These are phyloP conservation scores for Pristionchus arcanus DNA, from an alignment of 2,888 invertebrate species.

Conservation along the genomic window DNA sequence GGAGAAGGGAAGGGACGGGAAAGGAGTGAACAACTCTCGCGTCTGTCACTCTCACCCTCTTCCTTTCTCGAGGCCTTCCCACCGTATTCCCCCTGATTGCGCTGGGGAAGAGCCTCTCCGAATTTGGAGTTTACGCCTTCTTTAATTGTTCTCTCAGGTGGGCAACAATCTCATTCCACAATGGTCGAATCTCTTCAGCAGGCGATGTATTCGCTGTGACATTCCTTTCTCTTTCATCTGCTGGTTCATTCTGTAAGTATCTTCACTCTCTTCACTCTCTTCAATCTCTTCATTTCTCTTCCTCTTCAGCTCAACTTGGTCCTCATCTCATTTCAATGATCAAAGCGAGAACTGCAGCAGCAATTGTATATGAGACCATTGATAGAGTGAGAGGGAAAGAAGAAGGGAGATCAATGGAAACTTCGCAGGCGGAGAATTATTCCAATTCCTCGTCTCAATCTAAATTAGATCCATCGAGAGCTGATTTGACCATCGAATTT, in stretches of 20 bases:
- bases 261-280: not conserved
- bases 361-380: not conserved
- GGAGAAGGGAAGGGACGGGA: no score
- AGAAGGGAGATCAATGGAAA: not conserved
- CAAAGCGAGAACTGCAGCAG: slow-evolving; percentile 18
- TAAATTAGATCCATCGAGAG: not conserved
- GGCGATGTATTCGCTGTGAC: slow-evolving; percentile 25
- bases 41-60: no score
- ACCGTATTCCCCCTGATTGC: no score
- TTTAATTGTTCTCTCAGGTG: not conserved
- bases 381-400: slow-evolving; percentile 7
- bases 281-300: not conserved
- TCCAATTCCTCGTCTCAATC: not conserved
- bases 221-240: slow-evolving; percentile 18
- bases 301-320: not conserved
- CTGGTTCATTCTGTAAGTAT: not conserved
- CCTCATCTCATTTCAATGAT: slow-evolving; percentile 33
- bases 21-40: no score
- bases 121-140: no score
- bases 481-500: not conserved
- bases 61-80: no score
- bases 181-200: not conserved
- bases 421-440: not conserved
- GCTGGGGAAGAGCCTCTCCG: no score
- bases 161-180: slow-evolving; percentile 5